Evolutionary conservation across 2,113 vertebrate genomes (phyloP).

Genomic region (Callocephalon fimbriatum): DNA sequence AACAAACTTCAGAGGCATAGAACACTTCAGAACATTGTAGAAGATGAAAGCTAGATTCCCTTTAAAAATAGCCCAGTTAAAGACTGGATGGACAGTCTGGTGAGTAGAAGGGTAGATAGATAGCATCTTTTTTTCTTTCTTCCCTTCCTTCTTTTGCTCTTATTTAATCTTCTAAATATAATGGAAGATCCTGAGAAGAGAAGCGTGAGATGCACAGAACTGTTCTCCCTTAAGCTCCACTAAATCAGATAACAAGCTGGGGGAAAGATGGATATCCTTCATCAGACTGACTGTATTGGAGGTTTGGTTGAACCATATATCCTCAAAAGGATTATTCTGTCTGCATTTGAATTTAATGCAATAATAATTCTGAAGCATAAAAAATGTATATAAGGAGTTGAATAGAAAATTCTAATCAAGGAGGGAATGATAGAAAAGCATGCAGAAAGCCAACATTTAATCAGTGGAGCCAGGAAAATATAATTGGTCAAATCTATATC

Average conservation of each 20-base stretch:
- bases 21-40: neutral
- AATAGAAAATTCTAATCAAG: slow-evolving; percentile 1
- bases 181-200: neutral
- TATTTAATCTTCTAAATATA: neutral
- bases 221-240: neutral
- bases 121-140: neutral
- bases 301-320: neutral
- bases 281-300: neutral
- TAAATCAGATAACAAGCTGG: slow-evolving; percentile 17
- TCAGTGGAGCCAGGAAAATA: neutral
- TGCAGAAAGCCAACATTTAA: neutral
- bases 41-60: neutral
- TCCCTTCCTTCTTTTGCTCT: neutral
- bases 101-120: neutral
- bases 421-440: neutral
- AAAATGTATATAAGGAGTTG: neutral
- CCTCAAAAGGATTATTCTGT: slow-evolving; percentile 6
- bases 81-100: neutral
- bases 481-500: neutral
- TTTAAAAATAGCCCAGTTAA: neutral
- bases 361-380: slow-evolving; percentile 4
- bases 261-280: neutral
- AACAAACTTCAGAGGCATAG: neutral
- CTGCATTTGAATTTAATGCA: slow-evolving; percentile 23
- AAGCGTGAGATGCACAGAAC: neutral